A percentile compares a stretch with the other conserved stretches of the same genome.
Evolutionary conservation across 2,888 invertebrate species (phyloP).

Genomic region (Anoplius nigerrimus): DNA sequence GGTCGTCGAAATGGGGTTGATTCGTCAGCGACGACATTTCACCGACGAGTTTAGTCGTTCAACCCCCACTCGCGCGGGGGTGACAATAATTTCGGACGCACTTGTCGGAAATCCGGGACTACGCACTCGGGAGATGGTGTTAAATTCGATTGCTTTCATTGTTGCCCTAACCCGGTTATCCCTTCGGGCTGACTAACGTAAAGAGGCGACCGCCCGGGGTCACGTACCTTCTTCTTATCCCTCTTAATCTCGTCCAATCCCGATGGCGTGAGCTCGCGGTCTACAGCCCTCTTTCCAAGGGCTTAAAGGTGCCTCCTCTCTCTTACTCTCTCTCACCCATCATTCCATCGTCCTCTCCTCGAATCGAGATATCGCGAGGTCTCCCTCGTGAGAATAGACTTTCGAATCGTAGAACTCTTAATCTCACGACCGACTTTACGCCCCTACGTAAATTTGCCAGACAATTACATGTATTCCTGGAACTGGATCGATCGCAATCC

Average conservation of each 20-base stretch:
- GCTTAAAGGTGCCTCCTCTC: conserved; percentile 23
- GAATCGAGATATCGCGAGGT: neutral
- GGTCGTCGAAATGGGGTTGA: neutral
- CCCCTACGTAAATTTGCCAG: too few relatives aligned
- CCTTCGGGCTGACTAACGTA: conserved; percentile 60
- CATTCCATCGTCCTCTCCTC: neutral
- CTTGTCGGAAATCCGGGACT: conserved; percentile 60
- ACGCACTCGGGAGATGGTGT: conserved; percentile 64
- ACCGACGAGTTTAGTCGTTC: conserved; percentile 39
- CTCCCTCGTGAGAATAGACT: neutral
- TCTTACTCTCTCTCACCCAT: neutral
- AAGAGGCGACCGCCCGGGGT: conserved; percentile 61
- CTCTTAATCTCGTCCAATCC: conserved; percentile 64
- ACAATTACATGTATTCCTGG: too few relatives aligned
- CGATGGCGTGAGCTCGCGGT: conserved; percentile 36
- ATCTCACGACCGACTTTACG: neutral
- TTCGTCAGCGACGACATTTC: conserved; percentile 41
- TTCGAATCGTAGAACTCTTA: neutral
- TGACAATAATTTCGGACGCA: conserved; percentile 50
- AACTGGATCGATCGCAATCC: too few relatives aligned
- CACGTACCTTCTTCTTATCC: conserved; percentile 67
- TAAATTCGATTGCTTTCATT: conserved; percentile 73
- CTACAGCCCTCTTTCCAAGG: conserved; percentile 31
- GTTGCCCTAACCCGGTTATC: conserved; percentile 70
- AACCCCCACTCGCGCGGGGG: conserved; percentile 33